Percentiles rank a stretch among this genome's conserved stretches.
Evolutionary conservation across 2,888 invertebrate genomes (phyloP).

Genomic region (Lamellibrachia satsuma): DNA sequence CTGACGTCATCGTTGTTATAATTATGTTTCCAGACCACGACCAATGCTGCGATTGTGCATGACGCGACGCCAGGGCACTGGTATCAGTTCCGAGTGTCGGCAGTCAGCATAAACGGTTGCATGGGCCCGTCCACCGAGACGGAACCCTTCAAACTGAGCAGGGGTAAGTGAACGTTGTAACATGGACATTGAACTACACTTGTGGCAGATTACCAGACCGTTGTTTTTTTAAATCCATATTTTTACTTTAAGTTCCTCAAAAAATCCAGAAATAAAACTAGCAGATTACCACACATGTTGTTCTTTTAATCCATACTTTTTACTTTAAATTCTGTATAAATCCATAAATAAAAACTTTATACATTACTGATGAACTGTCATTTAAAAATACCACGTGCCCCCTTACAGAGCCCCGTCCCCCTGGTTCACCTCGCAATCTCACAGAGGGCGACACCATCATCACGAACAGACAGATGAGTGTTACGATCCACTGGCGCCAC

Average conservation of each 20-base stretch:
- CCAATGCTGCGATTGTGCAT: conserved; percentile 38
- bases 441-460: conserved; percentile 53
- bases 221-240: no score
- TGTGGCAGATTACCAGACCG: no score
- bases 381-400: neutral
- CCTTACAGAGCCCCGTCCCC: conserved; percentile 52
- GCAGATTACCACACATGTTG: no score
- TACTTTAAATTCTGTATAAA: no score
- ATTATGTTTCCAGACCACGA: conserved; percentile 39
- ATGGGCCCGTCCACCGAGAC: conserved; percentile 58
- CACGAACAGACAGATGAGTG: conserved; percentile 52
- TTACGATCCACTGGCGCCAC: conserved; percentile 57
- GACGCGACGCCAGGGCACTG: conserved; percentile 52
- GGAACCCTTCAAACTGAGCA: conserved; percentile 46
- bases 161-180: conserved; percentile 39
- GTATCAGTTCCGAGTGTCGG: conserved; percentile 62
- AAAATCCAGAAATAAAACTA: no score
- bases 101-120: conserved; percentile 57
- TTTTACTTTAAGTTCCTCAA: no score
- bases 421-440: conserved; percentile 56
- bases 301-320: no score
- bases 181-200: neutral
- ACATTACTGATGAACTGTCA: neutral
- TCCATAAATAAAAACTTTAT: no score
- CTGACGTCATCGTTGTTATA: neutral